phyloP scores from a whole-genome alignment of 2,113 vertebrate species.

The Rhinoderma darwinii region DNA sequence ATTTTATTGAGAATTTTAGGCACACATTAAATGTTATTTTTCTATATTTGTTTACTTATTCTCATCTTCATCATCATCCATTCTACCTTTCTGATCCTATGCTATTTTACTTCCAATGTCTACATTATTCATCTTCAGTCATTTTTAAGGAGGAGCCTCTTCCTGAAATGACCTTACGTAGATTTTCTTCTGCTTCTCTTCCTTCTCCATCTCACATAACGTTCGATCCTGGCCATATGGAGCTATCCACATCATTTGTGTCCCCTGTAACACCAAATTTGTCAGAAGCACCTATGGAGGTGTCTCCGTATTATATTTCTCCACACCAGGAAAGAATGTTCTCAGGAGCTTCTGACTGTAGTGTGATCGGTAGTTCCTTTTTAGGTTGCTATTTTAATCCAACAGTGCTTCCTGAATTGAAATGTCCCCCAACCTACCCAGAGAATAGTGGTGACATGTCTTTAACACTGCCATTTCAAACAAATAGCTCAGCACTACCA shows the following conservation, averaged over 20 bases:
- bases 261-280: conserved; percentile 38
- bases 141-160: conserved; percentile 73
- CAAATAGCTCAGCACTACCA: conserved; percentile 18
- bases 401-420: conserved; percentile 32
- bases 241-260: conserved; percentile 68
- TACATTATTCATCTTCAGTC: conserved; percentile 59
- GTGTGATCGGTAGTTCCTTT: conserved; percentile 11
- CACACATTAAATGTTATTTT: background rate
- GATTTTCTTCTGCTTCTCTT: conserved; percentile 62
- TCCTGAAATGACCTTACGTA: conserved; percentile 63
- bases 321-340: conserved; percentile 34
- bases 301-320: conserved; percentile 49
- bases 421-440: conserved; percentile 42
- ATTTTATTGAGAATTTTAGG: background rate
- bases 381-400: conserved; percentile 53
- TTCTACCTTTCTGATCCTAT: background rate
- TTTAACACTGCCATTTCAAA: conserved; percentile 12
- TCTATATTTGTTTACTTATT: conserved; percentile 3
- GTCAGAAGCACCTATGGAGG: conserved; percentile 52
- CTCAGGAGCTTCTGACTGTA: conserved; percentile 15
- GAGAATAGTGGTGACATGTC: conserved; percentile 41
- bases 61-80: background rate
- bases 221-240: conserved; percentile 67
- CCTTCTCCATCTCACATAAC: conserved; percentile 49
- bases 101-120: background rate